phyloP scores from a whole-genome alignment of 2,113 vertebrate species.

The Ranitomeya imitator region DNA sequence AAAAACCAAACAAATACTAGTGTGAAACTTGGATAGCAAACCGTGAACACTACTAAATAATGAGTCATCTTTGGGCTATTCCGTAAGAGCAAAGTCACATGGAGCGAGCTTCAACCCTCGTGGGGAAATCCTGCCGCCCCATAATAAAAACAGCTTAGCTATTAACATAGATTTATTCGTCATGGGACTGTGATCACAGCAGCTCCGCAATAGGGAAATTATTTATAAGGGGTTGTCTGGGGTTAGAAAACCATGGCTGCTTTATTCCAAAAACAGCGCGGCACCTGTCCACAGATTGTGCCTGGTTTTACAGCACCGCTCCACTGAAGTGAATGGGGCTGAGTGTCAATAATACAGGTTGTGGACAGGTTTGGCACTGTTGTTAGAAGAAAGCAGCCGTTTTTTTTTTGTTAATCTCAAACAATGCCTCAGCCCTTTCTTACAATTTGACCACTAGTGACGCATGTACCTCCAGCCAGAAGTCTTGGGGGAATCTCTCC shows the following conservation, averaged over 20 bases:
- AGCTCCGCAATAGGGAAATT: neutral
- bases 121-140: neutral
- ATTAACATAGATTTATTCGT: neutral
- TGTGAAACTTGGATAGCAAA: too few species aligned
- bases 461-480: slow-evolving; percentile 45
- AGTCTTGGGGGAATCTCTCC: slow-evolving; percentile 53
- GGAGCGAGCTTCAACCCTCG: neutral
- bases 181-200: neutral
- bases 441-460: neutral
- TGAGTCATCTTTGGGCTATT: neutral
- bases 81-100: neutral
- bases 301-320: neutral
- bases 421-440: neutral
- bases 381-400: neutral
- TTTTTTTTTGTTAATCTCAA: neutral
- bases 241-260: neutral
- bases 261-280: neutral
- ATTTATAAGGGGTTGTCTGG: neutral
- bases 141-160: neutral
- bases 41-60: neutral
- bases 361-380: neutral
- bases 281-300: neutral
- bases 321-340: neutral
- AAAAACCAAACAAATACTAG: too few species aligned
- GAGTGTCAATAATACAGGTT: neutral